Percentiles rank a stretch among this genome's conserved stretches.
These are phyloP conservation scores for Erebia epiphron DNA, from an alignment of 2,888 invertebrate species.

Conservation along the genomic window DNA sequence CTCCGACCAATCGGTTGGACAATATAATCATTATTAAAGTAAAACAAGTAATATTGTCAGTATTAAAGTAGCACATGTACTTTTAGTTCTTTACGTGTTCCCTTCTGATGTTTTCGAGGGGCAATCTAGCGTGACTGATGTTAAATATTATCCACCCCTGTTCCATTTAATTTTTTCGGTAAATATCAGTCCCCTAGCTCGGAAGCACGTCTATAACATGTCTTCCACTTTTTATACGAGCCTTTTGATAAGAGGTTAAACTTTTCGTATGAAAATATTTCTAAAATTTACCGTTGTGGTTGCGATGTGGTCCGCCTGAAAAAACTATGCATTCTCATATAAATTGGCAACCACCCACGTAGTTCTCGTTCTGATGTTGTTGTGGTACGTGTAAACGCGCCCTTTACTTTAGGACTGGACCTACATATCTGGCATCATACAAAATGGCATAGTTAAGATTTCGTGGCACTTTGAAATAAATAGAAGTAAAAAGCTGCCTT, in stretches of 20 bases:
- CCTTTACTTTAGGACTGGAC: no score
- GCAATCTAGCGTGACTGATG: constrained; percentile 25
- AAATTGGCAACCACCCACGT: no score
- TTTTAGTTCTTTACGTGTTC: constrained; percentile 1
- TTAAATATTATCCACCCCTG: constrained; percentile 31
- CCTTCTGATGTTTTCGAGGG: constrained; percentile 18
- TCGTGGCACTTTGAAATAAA: no score
- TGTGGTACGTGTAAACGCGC: no score
- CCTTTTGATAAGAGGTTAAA: neutral
- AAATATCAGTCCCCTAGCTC: constrained; percentile 23
- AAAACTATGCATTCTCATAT: no score
- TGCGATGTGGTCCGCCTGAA: no score
- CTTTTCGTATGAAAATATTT: neutral
- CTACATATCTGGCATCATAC: no score
- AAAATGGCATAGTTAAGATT: no score
- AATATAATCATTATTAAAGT: neutral
- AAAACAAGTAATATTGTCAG: neutral
- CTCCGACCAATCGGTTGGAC: no score
- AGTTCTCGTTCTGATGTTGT: no score
- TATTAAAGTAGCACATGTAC: neutral
- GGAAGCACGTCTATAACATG: neutral
- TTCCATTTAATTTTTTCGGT: constrained; percentile 21
- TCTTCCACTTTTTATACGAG: neutral
- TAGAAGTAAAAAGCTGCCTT: no score
- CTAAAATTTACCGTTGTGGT: no score